Evolutionary conservation across 1,140 invertebrate genomes (phyloP), one percentile per base, ranked within the genome.

Genomic region (Samia ricini): DNA sequence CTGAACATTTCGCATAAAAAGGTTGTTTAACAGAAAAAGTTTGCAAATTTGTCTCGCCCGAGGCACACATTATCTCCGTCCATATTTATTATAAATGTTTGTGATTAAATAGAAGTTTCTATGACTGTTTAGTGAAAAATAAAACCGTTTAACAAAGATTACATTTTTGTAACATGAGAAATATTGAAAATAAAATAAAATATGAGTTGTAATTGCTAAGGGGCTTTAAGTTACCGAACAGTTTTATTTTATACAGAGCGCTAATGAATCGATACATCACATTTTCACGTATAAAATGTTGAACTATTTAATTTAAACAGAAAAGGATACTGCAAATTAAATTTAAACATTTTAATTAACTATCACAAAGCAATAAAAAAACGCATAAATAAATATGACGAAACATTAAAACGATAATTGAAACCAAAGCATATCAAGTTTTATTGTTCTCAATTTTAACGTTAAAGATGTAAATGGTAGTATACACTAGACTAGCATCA

Each of bases 1-100:
- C 64, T 73, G 67, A 73, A 71, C 71, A 73, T 73, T 76, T 69
- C 66, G 71, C 66, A 71, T 71, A 73, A 76, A 76, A 68, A 76
- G 74, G 67, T 76, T 73, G 71, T 76, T 76, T 64, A 76, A 76
- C 74, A 73, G 74, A 76, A 76, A 76, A 76, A 76, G 71, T 76
- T 76, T 57, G 74, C 71, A 73, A 76, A 76, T 76, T 76, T 76
- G 74, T 76, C 74, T 69, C 66, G 74, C 74, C 74, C 68, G 66
- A 22, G 71, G 74, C 74, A 76, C 74, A 71, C 74, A 76, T 76
- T 76, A 76, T 76, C 74, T 76, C 68, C 62, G 71, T 64, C 71
- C 74, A 69, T 71, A 76, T 73, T 73, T 66, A 61, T 73, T 71
- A 71, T 73, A 71, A 76, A 76, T 76, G 71, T 71, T 60, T 66